These are phyloP conservation scores for Luperina testacea DNA, from an alignment of 2,888 invertebrate genomes.

Conservation along the genomic window DNA sequence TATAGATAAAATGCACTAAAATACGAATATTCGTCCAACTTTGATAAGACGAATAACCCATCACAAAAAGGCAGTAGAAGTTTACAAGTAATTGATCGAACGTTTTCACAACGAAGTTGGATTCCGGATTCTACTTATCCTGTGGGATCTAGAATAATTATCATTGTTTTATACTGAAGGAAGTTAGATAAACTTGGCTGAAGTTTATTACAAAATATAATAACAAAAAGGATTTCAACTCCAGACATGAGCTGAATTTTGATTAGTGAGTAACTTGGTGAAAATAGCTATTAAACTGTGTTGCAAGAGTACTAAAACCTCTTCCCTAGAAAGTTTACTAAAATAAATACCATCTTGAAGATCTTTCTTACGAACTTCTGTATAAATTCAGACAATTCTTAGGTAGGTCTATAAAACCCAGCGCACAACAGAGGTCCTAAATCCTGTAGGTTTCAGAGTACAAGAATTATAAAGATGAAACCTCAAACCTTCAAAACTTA, in stretches of 20 bases:
- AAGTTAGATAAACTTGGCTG: background rate
- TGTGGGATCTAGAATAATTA: background rate
- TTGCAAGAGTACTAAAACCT: constrained; percentile 17
- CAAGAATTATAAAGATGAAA: background rate
- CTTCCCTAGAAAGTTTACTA: constrained; percentile 5
- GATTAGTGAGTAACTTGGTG: constrained; percentile 11
- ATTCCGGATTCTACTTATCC: background rate
- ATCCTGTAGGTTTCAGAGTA: background rate
- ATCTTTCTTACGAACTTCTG: constrained; percentile 25
- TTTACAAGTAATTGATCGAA: constrained; percentile 22
- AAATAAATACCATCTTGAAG: constrained; percentile 18
- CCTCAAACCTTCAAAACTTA: background rate
- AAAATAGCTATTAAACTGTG: constrained; percentile 1
- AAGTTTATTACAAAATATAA: background rate
- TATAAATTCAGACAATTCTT: constrained; percentile 26
- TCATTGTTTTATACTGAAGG: constrained; percentile 7
- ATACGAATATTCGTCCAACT: background rate
- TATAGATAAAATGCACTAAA: background rate
- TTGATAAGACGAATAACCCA: background rate
- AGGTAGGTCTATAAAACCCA: too few species aligned
- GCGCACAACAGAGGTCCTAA: background rate
- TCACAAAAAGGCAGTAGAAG: background rate
- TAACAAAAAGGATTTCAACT: constrained; percentile 14
- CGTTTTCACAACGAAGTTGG: constrained; percentile 8
- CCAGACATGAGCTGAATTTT: constrained; percentile 24